Evolutionary conservation across 2,888 invertebrate genomes (phyloP), one percentile per base, ranked within the genome.

Genomic region (Heliothis peltigera): DNA sequence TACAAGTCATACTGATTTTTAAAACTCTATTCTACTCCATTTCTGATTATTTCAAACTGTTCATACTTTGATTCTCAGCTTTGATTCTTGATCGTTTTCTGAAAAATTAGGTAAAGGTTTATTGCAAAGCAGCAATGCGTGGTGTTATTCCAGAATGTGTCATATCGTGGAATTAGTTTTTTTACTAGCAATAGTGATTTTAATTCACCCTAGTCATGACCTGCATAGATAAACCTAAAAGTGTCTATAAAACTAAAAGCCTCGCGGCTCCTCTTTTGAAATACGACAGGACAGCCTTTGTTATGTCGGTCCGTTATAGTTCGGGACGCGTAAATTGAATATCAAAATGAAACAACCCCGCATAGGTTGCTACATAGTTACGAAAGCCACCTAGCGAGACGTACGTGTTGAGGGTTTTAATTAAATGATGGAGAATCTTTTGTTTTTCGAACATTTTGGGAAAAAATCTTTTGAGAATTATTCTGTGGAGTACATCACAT

Each of bases 261-360:
- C 1, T 19, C 28, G 28, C 10, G 42, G 12, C 10, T 57, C 7
- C 48, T 49, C 46, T 46, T 67, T 47, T 74, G 59, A 67, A 55
- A 55, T 48, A 67, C 68, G 32, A 51, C 54, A 28, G 59, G 35
- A 59, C 57, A 48, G 67, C 54, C 70, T 55, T 70, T 70, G 68
- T 70, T 59, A 46, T 67, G 54, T 58, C 17, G 46, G 7, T n/a
- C 67, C 52, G 47, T 57, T 73, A 66, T 48, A 73, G 56, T 69
- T 46, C 59, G 59, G 57, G 54, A 74, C 51, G 67, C 54, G 75
- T 75, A 68, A 75, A 70, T 70, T 74, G 59, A 58, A 70, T 70
- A 68, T 68, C 68, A 74, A 74, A 67, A 70, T 59, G 54, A 42
- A 54, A 67, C 74, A 57, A 66, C 70, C 42, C 47, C 46, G 58